Conservation (phyloP, 2,888 invertebrate genomes). For the Leucoptera coffeella region DNA sequence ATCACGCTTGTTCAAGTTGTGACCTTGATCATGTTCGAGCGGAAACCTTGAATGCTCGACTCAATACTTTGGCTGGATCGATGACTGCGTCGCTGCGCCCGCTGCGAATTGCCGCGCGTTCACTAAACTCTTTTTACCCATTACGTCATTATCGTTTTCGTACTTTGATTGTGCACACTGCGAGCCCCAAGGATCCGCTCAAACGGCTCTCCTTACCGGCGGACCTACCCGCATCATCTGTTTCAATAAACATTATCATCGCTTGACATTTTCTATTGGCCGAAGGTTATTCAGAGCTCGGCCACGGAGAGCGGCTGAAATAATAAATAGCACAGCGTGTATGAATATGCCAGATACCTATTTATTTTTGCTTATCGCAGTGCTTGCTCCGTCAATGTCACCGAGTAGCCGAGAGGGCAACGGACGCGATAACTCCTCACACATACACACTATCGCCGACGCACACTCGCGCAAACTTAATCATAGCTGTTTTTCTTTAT, state of each 20-base stretch:
- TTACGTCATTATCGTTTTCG: too few species aligned
- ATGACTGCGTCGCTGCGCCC: constrained; percentile 15
- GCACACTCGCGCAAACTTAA: constrained; percentile 11
- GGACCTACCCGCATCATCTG: too few species aligned
- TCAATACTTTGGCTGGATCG: constrained; percentile 10
- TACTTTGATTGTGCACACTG: too few species aligned
- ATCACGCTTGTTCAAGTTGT: constrained; percentile 6
- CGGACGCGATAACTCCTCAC: constrained; percentile 37
- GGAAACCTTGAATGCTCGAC: constrained; percentile 31
- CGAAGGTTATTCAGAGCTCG: too few species aligned
- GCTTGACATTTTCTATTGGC: too few species aligned
- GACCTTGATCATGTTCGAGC: constrained; percentile 30
- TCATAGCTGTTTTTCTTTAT: constrained; percentile 13
- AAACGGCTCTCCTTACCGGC: too few species aligned
- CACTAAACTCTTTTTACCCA: constrained; percentile 45
- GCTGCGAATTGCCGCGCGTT: constrained; percentile 15
- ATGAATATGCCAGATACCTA: constrained; percentile 10
- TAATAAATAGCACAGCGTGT: too few species aligned
- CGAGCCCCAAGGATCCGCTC: too few species aligned
- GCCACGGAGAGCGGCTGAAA: too few species aligned
- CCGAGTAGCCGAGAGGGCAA: constrained; percentile 45
- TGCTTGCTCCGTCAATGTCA: constrained; percentile 49
- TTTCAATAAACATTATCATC: too few species aligned
- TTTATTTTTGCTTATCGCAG: constrained; percentile 36
- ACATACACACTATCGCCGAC: constrained; percentile 16